A percentile compares a stretch with the other conserved stretches of the same genome.
Evolutionary conservation across 2,113 vertebrate species (phyloP).

Genomic region (Aphelocoma coerulescens): DNA sequence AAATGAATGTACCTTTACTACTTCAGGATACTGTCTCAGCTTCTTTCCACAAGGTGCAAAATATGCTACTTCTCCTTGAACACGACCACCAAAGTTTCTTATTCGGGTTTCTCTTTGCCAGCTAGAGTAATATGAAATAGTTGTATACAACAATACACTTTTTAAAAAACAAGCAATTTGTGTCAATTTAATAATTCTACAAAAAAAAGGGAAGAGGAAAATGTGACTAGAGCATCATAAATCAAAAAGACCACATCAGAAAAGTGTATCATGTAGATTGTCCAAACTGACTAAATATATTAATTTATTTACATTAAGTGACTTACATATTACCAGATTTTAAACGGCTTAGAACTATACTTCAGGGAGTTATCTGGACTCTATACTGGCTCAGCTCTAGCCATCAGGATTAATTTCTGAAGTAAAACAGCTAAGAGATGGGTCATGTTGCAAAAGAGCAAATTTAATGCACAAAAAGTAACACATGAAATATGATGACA

Average conservation of each 20-base stretch:
- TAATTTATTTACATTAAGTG: not conserved
- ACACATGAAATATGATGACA: not conserved
- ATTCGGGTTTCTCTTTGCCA: slow-evolving; percentile 95
- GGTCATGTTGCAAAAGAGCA: not conserved
- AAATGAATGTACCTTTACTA: slow-evolving; percentile 84
- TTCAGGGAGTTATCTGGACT: not conserved
- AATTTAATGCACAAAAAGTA: not conserved
- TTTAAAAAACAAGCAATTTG: not conserved
- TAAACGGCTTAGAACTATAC: not conserved
- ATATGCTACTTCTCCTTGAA: slow-evolving; percentile 92
- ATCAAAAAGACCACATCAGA: not conserved
- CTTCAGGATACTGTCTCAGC: slow-evolving; percentile 91
- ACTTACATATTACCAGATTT: not conserved
- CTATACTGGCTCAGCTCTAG: not conserved
- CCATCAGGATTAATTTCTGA: not conserved
- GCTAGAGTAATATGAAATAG: slow-evolving; percentile 70
- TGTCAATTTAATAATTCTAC: not conserved
- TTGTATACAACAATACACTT: slow-evolving; percentile 23
- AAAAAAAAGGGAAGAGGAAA: not conserved
- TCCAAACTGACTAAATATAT: not conserved
- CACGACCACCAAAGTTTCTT: slow-evolving; percentile 82
- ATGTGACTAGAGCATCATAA: not conserved
- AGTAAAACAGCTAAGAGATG: not conserved
- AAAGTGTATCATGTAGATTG: not conserved
- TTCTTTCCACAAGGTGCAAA: slow-evolving; percentile 96